These are phyloP conservation scores for Crematogaster levior DNA, from an alignment of 2,888 invertebrate genomes.

Conservation along the genomic window DNA sequence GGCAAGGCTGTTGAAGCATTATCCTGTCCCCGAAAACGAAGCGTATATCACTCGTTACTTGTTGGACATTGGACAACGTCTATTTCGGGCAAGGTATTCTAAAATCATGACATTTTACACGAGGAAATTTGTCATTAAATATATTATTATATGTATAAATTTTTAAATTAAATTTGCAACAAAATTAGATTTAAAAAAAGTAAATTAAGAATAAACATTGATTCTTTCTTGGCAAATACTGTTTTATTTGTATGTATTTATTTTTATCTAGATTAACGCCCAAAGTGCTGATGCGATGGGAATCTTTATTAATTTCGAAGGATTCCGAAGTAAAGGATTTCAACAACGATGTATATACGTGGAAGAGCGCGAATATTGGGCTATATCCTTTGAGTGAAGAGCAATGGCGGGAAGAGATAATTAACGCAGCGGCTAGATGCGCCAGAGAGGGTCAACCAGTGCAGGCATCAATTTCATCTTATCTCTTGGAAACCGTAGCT, in stretches of 20 bases:
- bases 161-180: neutral
- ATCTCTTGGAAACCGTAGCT: conserved; percentile 78
- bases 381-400: conserved; percentile 73
- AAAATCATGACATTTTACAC: neutral
- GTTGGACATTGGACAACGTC: conserved; percentile 77
- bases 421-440: conserved; percentile 78
- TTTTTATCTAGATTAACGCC: conserved; percentile 64
- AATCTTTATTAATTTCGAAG: conserved; percentile 74
- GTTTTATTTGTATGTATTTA: neutral
- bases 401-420: conserved; percentile 81
- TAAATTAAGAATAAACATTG: neutral
- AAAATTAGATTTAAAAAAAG: neutral
- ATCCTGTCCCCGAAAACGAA: conserved; percentile 76
- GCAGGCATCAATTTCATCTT: conserved; percentile 76
- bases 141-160: neutral
- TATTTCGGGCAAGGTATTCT: conserved; percentile 78
- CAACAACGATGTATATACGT: conserved; percentile 77
- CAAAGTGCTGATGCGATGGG: conserved; percentile 77
- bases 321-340: conserved; percentile 57
- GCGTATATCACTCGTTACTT: conserved; percentile 74
- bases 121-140: neutral
- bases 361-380: conserved; percentile 75
- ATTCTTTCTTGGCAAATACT: neutral
- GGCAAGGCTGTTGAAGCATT: conserved; percentile 79
- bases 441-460: conserved; percentile 82